Evolutionary conservation across 1,140 invertebrate genomes (phyloP).

Genomic region (Asobara japonica): DNA sequence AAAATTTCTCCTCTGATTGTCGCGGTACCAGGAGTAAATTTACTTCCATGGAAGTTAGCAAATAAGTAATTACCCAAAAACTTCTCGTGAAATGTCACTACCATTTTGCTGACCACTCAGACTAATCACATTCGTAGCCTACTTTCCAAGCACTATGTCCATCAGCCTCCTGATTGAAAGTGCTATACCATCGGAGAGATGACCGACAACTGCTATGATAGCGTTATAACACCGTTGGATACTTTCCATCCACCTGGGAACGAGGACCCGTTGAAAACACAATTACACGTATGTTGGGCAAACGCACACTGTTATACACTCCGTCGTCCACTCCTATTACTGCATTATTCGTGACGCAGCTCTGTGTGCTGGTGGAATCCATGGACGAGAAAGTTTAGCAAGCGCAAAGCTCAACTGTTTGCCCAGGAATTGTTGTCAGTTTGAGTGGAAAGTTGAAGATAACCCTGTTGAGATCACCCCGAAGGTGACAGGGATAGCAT

Average conservation of each 20-base stretch:
- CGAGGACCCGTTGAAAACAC: constrained; percentile 31
- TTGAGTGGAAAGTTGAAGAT: constrained; percentile 63
- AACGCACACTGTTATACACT: background rate
- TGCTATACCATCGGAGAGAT: constrained; percentile 1
- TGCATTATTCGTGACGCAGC: constrained; percentile 2
- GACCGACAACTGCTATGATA: constrained; percentile 13
- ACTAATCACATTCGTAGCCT: constrained; percentile 19
- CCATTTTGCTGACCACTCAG: constrained; percentile 15
- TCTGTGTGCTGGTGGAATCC: constrained; percentile 5
- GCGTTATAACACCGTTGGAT: constrained; percentile 1
- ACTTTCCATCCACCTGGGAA: constrained; percentile 18
- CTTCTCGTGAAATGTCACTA: background rate
- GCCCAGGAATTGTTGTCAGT: constrained; percentile 59
- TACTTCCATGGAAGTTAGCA: background rate
- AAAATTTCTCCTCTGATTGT: no score
- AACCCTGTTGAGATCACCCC: constrained; percentile 39
- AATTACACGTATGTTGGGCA: constrained; percentile 28
- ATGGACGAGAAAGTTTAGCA: constrained; percentile 43
- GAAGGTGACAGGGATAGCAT: background rate
- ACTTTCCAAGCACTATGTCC: background rate
- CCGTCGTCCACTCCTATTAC: background rate
- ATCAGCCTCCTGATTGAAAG: constrained; percentile 16
- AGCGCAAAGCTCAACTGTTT: constrained; percentile 59
- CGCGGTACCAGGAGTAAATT: no score
- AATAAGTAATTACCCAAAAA: no score